Evolutionary conservation across 1,140 invertebrate genomes (phyloP).

Genomic region (Helicoverpa zea): DNA sequence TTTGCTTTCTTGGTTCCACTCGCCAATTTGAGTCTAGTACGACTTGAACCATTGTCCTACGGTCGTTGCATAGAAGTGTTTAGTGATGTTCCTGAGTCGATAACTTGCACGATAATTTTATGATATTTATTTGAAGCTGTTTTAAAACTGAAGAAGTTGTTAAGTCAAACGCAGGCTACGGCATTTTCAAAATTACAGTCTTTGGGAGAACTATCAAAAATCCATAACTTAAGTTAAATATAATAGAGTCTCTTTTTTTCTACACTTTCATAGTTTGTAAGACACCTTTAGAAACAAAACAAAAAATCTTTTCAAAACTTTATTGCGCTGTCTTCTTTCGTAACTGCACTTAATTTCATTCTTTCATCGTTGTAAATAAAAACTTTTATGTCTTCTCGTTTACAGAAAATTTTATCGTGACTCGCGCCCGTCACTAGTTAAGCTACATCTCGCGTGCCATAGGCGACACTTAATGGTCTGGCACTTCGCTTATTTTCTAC

Average conservation of each 20-base stretch:
- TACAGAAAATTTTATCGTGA: constrained; percentile 35
- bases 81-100: constrained; percentile 44
- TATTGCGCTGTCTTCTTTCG: too few relatives aligned
- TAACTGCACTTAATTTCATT: neutral
- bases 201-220: too few relatives aligned
- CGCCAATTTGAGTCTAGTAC: constrained; percentile 61
- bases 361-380: neutral
- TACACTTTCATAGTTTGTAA: neutral
- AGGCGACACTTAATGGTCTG: constrained; percentile 62
- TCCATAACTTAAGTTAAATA: too few relatives aligned
- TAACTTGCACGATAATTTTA: neutral
- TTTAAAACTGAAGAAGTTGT: too few relatives aligned
- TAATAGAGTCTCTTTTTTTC: too few relatives aligned
- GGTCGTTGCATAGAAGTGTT: constrained; percentile 60
- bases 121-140: neutral
- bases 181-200: too few relatives aligned
- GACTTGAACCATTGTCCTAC: constrained; percentile 60
- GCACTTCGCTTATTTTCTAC: constrained; percentile 65
- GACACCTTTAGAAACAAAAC: too few relatives aligned
- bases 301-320: too few relatives aligned
- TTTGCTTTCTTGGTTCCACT: constrained; percentile 32
- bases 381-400: neutral
- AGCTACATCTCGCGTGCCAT: constrained; percentile 51
- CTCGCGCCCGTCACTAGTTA: constrained; percentile 40
- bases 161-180: too few relatives aligned